A percentile compares a stretch with the other conserved stretches of the same genome.
Evolutionary conservation across 2,888 invertebrate genomes (phyloP).

Genomic region (Colostygia pectinataria): DNA sequence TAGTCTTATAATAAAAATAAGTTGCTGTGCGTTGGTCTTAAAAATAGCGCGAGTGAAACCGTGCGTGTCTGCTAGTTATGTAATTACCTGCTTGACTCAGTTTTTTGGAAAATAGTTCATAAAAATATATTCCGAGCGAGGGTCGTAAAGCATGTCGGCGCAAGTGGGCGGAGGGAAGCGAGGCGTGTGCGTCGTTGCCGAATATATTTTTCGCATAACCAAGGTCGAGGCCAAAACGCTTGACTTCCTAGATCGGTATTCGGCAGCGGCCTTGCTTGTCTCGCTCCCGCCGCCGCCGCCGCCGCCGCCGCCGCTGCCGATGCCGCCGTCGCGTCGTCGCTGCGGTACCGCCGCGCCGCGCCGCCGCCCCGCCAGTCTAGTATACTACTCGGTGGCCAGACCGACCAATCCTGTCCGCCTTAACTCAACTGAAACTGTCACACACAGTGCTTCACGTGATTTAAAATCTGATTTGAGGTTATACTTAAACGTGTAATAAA

Average conservation of each 20-base stretch:
- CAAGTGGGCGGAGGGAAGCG: constrained; percentile 38
- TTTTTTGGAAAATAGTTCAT: constrained; percentile 9
- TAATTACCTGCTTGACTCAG: too few relatives aligned
- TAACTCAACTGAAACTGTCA: too few relatives aligned
- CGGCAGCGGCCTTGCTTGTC: constrained; percentile 35
- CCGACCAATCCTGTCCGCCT: too few relatives aligned
- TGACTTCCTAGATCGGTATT: constrained; percentile 76
- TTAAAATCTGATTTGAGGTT: too few relatives aligned
- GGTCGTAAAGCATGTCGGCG: constrained; percentile 20
- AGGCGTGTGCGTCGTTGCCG: constrained; percentile 57
- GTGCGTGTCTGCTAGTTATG: too few relatives aligned
- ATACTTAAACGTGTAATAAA: too few relatives aligned
- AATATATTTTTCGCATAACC: constrained; percentile 75
- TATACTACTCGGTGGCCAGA: too few relatives aligned
- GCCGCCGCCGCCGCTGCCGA: constrained; percentile 28
- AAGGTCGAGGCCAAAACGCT: constrained; percentile 77
- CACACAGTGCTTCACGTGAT: too few relatives aligned
- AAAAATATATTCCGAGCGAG: constrained; percentile 7
- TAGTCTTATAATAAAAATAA: too few relatives aligned
- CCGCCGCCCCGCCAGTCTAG: too few relatives aligned
- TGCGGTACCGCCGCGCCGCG: neutral
- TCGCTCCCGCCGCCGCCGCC: constrained; percentile 33
- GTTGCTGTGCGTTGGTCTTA: too few relatives aligned
- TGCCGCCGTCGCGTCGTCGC: constrained; percentile 35
- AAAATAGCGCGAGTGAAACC: too few relatives aligned